Evolutionary conservation across 2,888 invertebrate genomes (phyloP), one percentile per base, ranked within the genome.

Genomic region (Cartodere bifasciata): DNA sequence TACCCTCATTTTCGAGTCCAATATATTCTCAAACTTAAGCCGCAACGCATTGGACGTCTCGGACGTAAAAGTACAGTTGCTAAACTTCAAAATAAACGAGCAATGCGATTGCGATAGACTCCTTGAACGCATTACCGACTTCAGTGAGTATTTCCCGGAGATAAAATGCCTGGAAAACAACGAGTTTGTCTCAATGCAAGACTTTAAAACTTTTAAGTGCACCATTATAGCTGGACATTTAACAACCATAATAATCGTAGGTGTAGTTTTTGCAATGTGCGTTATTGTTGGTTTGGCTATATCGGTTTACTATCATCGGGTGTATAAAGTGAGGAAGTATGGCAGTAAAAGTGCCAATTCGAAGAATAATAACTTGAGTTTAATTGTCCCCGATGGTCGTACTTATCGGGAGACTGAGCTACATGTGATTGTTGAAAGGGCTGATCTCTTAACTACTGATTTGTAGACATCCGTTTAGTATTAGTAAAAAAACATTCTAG

Each of bases 401-500:
- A 78, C 84, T 10, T 87, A 86, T 53, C 69, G 78, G 49, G 85
- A 87, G 62, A 86, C 86, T 6, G 85, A 87, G 60, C 72, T 86
- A 47, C 79, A 85, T 57, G 81, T 86, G 49, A 79, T 86, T 53
- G 77, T 85, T 42, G 86, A 87, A 64, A 74, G 79, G 57, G 79
- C 83, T 24, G 82, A 84, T 58, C 73, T 85, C 27, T 63, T 85
- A 35, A 82, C 82, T 42, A 84, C 83, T 43, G 80, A 83, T 60
- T 70, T 84, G 57, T 77, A 62, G 61, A 36, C 29, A 20, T 20
- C 13, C 14, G 22, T 35, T 10, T 23, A 17, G 15, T 13, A 10
- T 9, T n/a, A n/a, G n/a, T n/a, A n/a, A n/a, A n/a, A n/a, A n/a
- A n/a, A n/a, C n/a, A n/a, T n/a, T n/a, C n/a, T n/a, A n/a, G n/a